phyloP scores from a whole-genome alignment of 2,797 vertebrate species.

The Apogon hyalosoma region DNA sequence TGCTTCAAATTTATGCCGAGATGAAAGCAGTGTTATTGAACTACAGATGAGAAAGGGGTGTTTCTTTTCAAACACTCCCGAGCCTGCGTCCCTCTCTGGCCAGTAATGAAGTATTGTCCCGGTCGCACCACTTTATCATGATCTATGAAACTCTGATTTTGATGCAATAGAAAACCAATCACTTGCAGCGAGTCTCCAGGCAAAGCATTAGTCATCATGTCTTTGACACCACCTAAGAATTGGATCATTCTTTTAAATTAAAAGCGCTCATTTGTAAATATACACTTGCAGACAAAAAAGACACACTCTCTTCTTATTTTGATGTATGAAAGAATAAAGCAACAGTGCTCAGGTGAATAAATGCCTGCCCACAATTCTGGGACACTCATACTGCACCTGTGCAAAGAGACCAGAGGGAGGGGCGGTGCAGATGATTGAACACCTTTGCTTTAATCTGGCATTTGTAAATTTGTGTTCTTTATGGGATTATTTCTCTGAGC shows the following conservation, averaged over 20 bases:
- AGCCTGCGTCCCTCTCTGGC: slow-evolving; percentile 64
- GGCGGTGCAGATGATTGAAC: slow-evolving; percentile 63
- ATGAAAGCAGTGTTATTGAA: slow-evolving; percentile 51
- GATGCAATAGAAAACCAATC: slow-evolving; percentile 89
- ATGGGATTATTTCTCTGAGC: slow-evolving; percentile 73
- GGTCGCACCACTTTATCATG: slow-evolving; percentile 83
- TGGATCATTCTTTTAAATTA: slow-evolving; percentile 89
- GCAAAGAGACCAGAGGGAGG: slow-evolving; percentile 13
- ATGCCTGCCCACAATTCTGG: slow-evolving; percentile 52
- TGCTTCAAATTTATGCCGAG: slow-evolving; percentile 37
- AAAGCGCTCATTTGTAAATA: slow-evolving; percentile 88
- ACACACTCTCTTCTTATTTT: slow-evolving; percentile 80
- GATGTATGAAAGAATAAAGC: slow-evolving; percentile 86
- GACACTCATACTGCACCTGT: slow-evolving; percentile 38
- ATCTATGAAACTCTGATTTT: slow-evolving; percentile 89
- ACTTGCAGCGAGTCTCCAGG: slow-evolving; percentile 83
- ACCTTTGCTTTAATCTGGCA: slow-evolving; percentile 66
- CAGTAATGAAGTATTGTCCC: slow-evolving; percentile 84
- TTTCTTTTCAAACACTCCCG: slow-evolving; percentile 58
- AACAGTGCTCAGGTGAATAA: slow-evolving; percentile 77
- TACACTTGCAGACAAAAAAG: slow-evolving; percentile 79
- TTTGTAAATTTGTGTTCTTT: slow-evolving; percentile 68
- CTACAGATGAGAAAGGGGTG: slow-evolving; percentile 55
- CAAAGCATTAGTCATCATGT: slow-evolving; percentile 88
- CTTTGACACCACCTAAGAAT: slow-evolving; percentile 85